Conservation (phyloP, 2,888 invertebrate genomes). For the Rhimphoctona megacephalus region DNA sequence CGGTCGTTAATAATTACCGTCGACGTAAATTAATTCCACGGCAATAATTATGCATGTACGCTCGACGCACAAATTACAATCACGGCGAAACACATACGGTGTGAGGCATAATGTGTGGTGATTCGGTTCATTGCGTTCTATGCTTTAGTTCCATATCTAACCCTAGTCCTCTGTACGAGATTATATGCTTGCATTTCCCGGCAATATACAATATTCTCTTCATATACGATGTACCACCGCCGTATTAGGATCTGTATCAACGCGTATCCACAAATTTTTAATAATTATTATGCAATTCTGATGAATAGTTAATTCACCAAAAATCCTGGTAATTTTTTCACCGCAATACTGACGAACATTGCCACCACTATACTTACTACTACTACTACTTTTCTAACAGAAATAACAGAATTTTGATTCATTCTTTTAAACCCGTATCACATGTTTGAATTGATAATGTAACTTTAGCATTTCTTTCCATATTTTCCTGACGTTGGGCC, state of each 20-base stretch:
- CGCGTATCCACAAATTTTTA: background rate
- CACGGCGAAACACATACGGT: constrained; percentile 73
- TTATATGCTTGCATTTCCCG: constrained; percentile 72
- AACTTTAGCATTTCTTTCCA: too few relatives aligned
- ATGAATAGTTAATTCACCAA: background rate
- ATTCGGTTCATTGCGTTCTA: constrained; percentile 79
- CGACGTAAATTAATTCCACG: constrained; percentile 78
- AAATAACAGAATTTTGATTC: background rate
- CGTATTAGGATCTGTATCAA: constrained; percentile 39
- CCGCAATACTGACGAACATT: too few relatives aligned
- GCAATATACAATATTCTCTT: constrained; percentile 44
- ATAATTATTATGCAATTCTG: background rate
- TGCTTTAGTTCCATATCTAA: constrained; percentile 67
- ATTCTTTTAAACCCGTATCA: background rate
- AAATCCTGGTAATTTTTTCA: background rate
- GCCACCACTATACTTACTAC: too few relatives aligned
- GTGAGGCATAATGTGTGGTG: constrained; percentile 78
- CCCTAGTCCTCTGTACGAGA: constrained; percentile 60
- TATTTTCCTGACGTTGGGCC: too few relatives aligned
- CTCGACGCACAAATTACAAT: constrained; percentile 81
- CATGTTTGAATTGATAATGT: too few relatives aligned
- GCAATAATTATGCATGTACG: constrained; percentile 81
- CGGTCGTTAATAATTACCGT: constrained; percentile 78
- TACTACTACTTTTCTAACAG: too few relatives aligned
- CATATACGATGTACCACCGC: constrained; percentile 34